These are phyloP conservation scores for Dinoponera quadriceps DNA, from an alignment of 1,140 invertebrate genomes.

Conservation along the genomic window DNA sequence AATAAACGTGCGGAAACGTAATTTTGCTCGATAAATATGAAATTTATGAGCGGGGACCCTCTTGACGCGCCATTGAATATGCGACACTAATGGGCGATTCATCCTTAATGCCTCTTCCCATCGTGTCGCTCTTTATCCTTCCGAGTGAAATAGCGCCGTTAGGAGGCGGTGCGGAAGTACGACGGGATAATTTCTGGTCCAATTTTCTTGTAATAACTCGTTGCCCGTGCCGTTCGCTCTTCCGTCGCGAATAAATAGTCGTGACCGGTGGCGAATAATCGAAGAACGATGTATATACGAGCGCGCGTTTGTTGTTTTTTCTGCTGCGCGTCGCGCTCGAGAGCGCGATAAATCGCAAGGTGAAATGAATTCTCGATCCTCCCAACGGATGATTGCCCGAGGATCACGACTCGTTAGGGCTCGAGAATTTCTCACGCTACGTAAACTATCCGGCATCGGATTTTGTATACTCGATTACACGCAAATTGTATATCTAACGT, in stretches of 20 bases:
- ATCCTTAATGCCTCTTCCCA: background rate
- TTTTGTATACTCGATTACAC: constrained; percentile 6
- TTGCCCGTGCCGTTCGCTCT: background rate
- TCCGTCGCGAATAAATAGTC: background rate
- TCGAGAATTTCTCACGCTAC: constrained; percentile 11
- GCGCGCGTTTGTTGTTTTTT: background rate
- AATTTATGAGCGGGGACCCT: too few species aligned
- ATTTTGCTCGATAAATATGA: too few species aligned
- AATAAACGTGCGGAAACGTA: too few species aligned
- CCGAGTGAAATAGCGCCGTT: background rate
- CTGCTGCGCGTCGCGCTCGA: background rate
- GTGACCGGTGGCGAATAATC: background rate
- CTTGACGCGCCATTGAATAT: too few species aligned
- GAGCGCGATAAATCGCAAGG: constrained; percentile 24
- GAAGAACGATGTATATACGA: background rate
- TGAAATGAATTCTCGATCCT: constrained; percentile 8
- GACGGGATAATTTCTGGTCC: constrained; percentile 27
- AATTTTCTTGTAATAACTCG: constrained; percentile 20
- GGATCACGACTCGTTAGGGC: background rate
- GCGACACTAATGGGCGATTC: too few species aligned
- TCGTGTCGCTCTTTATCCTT: background rate
- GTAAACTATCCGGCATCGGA: background rate
- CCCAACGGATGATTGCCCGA: constrained; percentile 10
- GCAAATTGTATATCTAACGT: background rate
- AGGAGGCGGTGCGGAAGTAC: background rate